Conservation (phyloP, 1,140 invertebrate species). For the Planococcus citri region DNA sequence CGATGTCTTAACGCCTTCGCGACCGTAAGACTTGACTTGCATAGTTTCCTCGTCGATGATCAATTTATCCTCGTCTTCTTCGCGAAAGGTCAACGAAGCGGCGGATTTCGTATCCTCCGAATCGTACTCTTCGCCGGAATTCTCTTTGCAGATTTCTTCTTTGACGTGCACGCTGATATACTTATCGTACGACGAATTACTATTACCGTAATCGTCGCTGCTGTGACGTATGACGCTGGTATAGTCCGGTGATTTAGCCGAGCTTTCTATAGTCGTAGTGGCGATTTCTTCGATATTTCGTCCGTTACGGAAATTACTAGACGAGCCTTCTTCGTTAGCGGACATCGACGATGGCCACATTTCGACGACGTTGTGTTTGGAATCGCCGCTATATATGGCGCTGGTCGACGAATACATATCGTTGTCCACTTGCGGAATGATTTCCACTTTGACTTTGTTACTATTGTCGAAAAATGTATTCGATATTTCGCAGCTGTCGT, state of each 20-base stretch:
- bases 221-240: background rate
- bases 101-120: conserved; percentile 11
- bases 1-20: background rate
- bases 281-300: background rate
- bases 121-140: background rate
- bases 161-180: conserved; percentile 14
- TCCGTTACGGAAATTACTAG: background rate
- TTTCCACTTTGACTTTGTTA: conserved; percentile 15
- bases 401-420: conserved; percentile 7
- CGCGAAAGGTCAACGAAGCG: background rate
- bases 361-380: background rate
- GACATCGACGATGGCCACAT: conserved; percentile 4
- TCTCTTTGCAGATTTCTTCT: background rate
- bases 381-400: background rate
- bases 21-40: background rate
- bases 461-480: conserved; percentile 10
- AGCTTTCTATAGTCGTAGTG: background rate
- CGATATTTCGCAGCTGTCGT: conserved; percentile 8
- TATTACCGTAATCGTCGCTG: conserved; percentile 7
- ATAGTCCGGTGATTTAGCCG: background rate
- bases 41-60: conserved; percentile 12
- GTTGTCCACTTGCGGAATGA: conserved; percentile 12
- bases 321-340: background rate
- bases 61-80: conserved; percentile 11
- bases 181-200: conserved; percentile 9